Evolutionary conservation across 2,888 invertebrate species (phyloP), one percentile per base, ranked within the genome.

Genomic region (Yponomeuta malinellus): DNA sequence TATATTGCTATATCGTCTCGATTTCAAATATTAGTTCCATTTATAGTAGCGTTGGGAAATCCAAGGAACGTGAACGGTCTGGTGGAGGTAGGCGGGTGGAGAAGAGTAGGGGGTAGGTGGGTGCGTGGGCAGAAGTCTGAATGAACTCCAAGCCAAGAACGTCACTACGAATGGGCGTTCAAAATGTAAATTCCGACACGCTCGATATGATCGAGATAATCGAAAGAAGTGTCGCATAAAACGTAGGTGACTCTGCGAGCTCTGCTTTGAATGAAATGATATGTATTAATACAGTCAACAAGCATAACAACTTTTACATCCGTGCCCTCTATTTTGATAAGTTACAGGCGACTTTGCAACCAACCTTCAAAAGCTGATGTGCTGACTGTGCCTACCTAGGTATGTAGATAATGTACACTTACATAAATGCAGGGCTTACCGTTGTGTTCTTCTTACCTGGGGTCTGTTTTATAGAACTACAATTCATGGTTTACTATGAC

Each of bases 111-210:
- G 71, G 73, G 74, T 66, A 72, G 71, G 72, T 77, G 75, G 73
- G 71, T 48, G 70, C 73, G 77, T 76, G 78, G 76, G 76, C 71
- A 48, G 73, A 70, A 74, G 75, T 74, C 81, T 85, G 83, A 86
- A 86, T 85, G 87, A 83, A 82, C 77, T 74, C 72, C 52, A 59
- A 59, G 52, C 52, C 52, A 15, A 15, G 70, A 75, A 72, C 77
- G 77, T 79, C 79, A 63, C 63, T 70, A 59, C 29, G 63, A 63
- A 59, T 69, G 68, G 29, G 48, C 52, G 68, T 68, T 68, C 48
- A 59, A 68, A 68, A 68, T 68, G 68, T 48, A 52, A 68, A 68
- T 68, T 33, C 48, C 68, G 31, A 68, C 68, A 52, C 67, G 67
- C 67, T 43, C 43, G 37, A 67, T 52, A 68, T 31, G 37, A 48